Percentiles rank a stretch among this genome's conserved stretches.
These are phyloP conservation scores for Drosophila guanche DNA, from an alignment of 1,140 invertebrate genomes.

Conservation along the genomic window DNA sequence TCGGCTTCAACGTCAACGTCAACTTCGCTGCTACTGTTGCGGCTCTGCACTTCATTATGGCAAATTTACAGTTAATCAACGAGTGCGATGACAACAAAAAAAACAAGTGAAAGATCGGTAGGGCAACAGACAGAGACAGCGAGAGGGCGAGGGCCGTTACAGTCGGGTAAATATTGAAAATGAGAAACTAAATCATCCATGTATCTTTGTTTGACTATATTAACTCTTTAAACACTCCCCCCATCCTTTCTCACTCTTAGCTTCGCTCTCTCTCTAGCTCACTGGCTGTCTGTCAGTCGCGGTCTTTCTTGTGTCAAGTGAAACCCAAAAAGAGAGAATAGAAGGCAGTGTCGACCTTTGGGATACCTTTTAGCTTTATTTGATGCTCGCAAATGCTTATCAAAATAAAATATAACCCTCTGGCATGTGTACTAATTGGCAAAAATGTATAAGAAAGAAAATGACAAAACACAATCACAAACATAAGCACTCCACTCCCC, in stretches of 20 bases:
- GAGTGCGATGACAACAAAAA: constrained; percentile 3
- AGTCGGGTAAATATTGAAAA: constrained; percentile 46
- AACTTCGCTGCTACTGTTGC: too few relatives aligned
- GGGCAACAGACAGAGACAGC: constrained; percentile 1
- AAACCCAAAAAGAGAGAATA: constrained; percentile 34
- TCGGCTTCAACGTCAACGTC: constrained; percentile 7
- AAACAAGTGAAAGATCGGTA: constrained; percentile 6
- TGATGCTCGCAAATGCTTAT: too few relatives aligned
- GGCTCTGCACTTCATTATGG: constrained; percentile 54
- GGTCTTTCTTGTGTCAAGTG: constrained; percentile 23
- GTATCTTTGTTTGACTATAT: constrained; percentile 36
- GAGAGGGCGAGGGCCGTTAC: constrained; percentile 10
- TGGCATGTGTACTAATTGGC: background rate
- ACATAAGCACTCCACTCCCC: background rate
- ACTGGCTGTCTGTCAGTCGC: background rate
- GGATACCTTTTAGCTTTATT: too few relatives aligned
- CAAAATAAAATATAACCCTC: too few relatives aligned
- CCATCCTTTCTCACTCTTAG: constrained; percentile 12
- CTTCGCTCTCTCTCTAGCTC: background rate
- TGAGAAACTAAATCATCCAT: constrained; percentile 54
- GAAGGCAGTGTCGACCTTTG: too few relatives aligned
- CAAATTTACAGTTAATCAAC: constrained; percentile 58
- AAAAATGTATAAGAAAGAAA: constrained; percentile 11
- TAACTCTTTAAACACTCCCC: constrained; percentile 7
- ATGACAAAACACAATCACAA: background rate